Evolutionary conservation across 2,888 invertebrate species (phyloP).

Genomic region (Hyppa rectilinea): DNA sequence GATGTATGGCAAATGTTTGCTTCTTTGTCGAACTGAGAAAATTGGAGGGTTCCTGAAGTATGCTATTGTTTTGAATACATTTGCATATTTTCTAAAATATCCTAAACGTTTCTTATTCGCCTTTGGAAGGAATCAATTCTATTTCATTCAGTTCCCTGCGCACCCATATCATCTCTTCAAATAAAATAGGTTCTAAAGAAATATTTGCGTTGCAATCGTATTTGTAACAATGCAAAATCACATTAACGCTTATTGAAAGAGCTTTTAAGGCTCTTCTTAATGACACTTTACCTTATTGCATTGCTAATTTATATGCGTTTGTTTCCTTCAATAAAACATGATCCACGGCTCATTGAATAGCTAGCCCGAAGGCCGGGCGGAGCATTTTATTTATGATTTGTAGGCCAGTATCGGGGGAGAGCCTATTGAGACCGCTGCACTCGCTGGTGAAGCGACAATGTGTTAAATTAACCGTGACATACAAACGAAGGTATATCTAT

Average conservation of each 20-base stretch:
- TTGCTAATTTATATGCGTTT: conserved; percentile 28
- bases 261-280: conserved; percentile 5
- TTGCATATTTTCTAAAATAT: conserved; percentile 4
- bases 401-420: conserved; percentile 50
- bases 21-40: not conserved
- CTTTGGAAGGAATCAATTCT: not conserved
- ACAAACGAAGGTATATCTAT: conserved; percentile 40
- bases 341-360: conserved; percentile 51
- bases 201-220: not conserved
- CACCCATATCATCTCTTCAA: not conserved
- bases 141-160: not conserved
- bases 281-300: not conserved
- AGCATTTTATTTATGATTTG: conserved; percentile 58
- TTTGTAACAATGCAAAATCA: not conserved
- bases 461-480: conserved; percentile 61
- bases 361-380: conserved; percentile 38
- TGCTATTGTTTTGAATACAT: conserved; percentile 19
- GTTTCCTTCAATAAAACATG: conserved; percentile 22
- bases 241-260: not conserved
- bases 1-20: not conserved
- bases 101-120: not conserved
- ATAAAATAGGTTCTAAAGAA: not conserved
- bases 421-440: conserved; percentile 46
- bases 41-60: not conserved
- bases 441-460: conserved; percentile 29